Evolutionary conservation across 2,113 vertebrate genomes (phyloP).

Genomic region (Antigone vipio): DNA sequence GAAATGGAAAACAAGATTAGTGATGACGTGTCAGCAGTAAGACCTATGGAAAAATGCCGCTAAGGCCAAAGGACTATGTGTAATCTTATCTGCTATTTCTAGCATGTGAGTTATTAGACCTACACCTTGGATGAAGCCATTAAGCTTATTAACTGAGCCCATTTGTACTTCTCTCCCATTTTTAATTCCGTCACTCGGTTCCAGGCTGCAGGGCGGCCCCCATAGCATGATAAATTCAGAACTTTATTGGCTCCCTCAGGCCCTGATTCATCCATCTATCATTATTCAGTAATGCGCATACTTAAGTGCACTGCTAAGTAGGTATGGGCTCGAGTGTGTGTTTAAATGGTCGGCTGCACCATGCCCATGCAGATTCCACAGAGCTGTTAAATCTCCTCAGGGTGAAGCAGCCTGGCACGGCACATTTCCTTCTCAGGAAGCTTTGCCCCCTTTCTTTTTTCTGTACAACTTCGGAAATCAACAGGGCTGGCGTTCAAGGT

Average conservation of each 20-base stretch:
- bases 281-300: background rate
- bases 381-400: background rate
- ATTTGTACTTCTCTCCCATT: slow-evolving; percentile 54
- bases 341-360: background rate
- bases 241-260: slow-evolving; percentile 28
- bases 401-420: background rate
- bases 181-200: slow-evolving; percentile 42
- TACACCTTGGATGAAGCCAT: slow-evolving; percentile 60
- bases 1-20: slow-evolving; percentile 72
- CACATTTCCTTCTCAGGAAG: background rate
- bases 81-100: slow-evolving; percentile 68
- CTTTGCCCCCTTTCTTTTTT: background rate
- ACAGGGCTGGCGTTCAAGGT: background rate
- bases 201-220: slow-evolving; percentile 7
- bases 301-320: background rate
- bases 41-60: slow-evolving; percentile 47
- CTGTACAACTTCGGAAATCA: background rate
- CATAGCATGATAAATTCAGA: slow-evolving; percentile 30
- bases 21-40: slow-evolving; percentile 8
- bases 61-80: slow-evolving; percentile 51
- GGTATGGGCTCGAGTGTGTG: background rate
- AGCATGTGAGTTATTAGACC: slow-evolving; percentile 57
- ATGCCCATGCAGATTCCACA: background rate
- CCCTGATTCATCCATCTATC: slow-evolving; percentile 18
- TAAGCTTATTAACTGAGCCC: slow-evolving; percentile 59